These are phyloP conservation scores for Blastobasis adustella DNA, from an alignment of 2,888 invertebrate genomes.

Conservation along the genomic window DNA sequence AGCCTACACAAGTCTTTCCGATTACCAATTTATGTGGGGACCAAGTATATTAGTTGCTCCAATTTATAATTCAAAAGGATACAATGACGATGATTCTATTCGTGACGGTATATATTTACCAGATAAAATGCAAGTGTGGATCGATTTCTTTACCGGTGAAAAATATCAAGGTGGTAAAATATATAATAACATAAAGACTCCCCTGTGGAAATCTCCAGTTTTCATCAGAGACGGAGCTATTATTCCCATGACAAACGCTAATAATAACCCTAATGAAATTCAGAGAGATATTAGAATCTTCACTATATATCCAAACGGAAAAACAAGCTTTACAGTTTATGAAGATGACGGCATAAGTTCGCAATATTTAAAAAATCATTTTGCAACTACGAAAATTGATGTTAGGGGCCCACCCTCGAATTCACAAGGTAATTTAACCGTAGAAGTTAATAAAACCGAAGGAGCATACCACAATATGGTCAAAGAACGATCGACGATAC, in stretches of 20 bases:
- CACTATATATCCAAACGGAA: constrained; percentile 47
- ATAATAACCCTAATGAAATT: constrained; percentile 54
- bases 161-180: constrained; percentile 60
- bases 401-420: constrained; percentile 35
- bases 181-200: constrained; percentile 42
- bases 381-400: constrained; percentile 39
- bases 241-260: constrained; percentile 54
- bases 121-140: constrained; percentile 47
- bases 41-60: constrained; percentile 59
- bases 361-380: constrained; percentile 37
- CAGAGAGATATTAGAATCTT: constrained; percentile 43
- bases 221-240: constrained; percentile 60
- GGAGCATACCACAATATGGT: constrained; percentile 46
- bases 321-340: constrained; percentile 41
- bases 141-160: constrained; percentile 55
- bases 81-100: constrained; percentile 21
- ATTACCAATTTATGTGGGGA: constrained; percentile 68
- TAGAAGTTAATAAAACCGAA: constrained; percentile 42
- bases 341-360: constrained; percentile 59
- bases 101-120: constrained; percentile 55
- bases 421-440: constrained; percentile 31
- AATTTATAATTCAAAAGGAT: constrained; percentile 35
- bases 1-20: constrained; percentile 48
- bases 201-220: constrained; percentile 60
- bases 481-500: constrained; percentile 39